Conservation (phyloP, 1,140 invertebrate genomes). For the Aplysia californica region DNA sequence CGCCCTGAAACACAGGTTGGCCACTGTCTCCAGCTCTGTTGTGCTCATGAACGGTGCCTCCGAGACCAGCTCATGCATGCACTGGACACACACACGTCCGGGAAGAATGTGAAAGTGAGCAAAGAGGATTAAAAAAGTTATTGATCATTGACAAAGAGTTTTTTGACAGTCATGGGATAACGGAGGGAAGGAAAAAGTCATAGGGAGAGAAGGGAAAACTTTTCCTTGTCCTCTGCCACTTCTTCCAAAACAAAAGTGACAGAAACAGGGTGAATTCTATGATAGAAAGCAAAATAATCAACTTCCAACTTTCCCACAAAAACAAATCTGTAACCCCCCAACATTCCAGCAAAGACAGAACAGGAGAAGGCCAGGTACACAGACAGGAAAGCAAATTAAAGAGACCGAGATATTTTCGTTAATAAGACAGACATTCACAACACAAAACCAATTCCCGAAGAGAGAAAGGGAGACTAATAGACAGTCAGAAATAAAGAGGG, state of each 20-base stretch:
- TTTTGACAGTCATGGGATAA: neutral
- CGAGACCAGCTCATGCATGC: constrained; percentile 89
- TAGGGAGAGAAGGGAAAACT: neutral
- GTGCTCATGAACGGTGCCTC: constrained; percentile 90
- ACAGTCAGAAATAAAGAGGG: neutral
- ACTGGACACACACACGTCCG: constrained; percentile 72
- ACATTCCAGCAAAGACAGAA: no score
- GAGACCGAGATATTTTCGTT: no score
- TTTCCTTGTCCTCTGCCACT: no score
- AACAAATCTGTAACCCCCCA: no score
- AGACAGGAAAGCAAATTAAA: neutral
- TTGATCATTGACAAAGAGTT: neutral
- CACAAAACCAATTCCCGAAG: no score
- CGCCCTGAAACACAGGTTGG: constrained; percentile 88
- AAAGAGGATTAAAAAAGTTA: neutral
- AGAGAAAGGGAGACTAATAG: neutral
- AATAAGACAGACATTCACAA: no score
- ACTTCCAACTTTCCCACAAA: no score
- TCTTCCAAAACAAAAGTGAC: no score
- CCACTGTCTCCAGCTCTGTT: constrained; percentile 88
- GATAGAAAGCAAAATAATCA: no score
- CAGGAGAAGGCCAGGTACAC: no score
- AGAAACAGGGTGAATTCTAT: no score
- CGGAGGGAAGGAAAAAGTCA: neutral
- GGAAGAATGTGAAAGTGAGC: neutral